Evolutionary conservation across 37 sponge, comb jelly and placozoan genomes (phyloP), one percentile per base, ranked within the genome.

Genomic region (Bolinopsis microptera): DNA sequence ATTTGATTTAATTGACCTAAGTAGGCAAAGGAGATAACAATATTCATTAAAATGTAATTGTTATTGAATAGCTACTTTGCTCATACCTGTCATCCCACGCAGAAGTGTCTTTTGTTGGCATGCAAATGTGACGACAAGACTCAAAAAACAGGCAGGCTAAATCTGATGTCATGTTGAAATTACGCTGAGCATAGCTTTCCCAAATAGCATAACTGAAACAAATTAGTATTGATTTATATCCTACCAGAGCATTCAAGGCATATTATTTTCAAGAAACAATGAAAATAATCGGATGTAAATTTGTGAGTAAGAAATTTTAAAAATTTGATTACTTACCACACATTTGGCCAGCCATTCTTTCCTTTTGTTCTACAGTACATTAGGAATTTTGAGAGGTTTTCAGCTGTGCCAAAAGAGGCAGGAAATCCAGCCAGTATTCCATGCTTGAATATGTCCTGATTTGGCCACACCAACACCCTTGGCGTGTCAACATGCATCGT

Each of bases 141-240:
- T 86, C 90, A 39, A 86, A 86, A 27, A 86, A 86, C 27, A 86
- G 90, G 26, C 8, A 22, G 1, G 61, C 61, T 34, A 41, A 38
- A 24, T 86, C 90, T 0, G 3, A 9, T 0, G 32, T 8, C 61
- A 86, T 39, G 26, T 40, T 41, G 30, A 86, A 86, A n/a, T 86
- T 25, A 16, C 90, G 34, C 61, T 86, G 90, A 39, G 90, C 90
- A 41, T 86, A 86, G 31, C 90, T 86, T 39, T 28, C 90, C 90
- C 90, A 86, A n/a, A 86, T 86, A 16, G 61, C 90, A 86, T 41
- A 86, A 86, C 90, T 86, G 90, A 86, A 86, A 77, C 3, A 70
- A 24, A 70, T n/a, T n/a, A n/a, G n/a, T n/a, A n/a, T n/a, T n/a
- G 13, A 48, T 48, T 13, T 18, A 48, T 48, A 48, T 48, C 13